Evolutionary conservation across 2,888 invertebrate species (phyloP), one percentile per base, ranked within the genome.

Genomic region (Cosmia trapezina): DNA sequence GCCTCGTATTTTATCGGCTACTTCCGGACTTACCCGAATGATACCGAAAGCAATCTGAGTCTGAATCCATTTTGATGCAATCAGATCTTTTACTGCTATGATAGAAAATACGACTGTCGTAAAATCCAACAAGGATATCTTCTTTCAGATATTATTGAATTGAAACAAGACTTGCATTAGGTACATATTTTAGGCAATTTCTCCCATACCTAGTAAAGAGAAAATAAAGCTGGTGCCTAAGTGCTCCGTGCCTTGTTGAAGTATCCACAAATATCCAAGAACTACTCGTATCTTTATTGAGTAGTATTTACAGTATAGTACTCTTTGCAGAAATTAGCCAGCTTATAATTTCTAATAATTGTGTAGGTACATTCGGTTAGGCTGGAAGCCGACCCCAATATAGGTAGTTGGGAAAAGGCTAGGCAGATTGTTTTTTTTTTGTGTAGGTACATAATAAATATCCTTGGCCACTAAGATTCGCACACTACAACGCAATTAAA

Each of bases 91-190:
- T 81, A 83, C 76, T 65, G 63, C 76, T 14, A 59, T 49, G 72
- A 86, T 83, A 80, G 82, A 86, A 84, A 86, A 86, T 84, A 86
- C 69, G 73, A 28, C 56, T 41, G 65, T 72, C 73, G 72, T 86
- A 82, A 86, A 85, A 76, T 63, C 47, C 63, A 62, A 63, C 45
- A 72, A 57, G 70, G 47, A 69, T 56, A 71, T 66, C 61, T 70
- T 51, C 59, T 70, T 61, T 54, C 59, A 45, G 62, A 72, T 62
- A 69, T 81, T 73, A 81, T 80, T 70, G 59, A 70, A 78, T 79
- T 57, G 63, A 49, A 67, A 33, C 49, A 63, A 11, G 51, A 49
- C 14, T 71, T 33, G 19, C 12, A 37, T 51, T 33, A 28, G 28
- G 28, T n/a, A 14, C 17, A 28, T 41, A 77, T 70, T 77, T 54